Base-by-base conservation (phyloP, 2,888 invertebrate genomes). In the Junonia oenone region DNA sequence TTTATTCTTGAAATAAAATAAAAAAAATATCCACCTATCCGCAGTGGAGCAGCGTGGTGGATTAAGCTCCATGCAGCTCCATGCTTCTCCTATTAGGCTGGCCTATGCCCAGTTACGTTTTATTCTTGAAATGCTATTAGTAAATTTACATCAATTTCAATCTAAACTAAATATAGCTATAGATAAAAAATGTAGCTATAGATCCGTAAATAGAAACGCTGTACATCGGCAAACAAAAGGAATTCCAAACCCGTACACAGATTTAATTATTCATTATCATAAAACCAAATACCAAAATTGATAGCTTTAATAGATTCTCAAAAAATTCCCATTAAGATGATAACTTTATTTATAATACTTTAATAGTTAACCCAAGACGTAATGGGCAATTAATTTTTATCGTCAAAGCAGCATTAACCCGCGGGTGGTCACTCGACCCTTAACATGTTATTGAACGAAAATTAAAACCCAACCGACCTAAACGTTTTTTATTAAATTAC, bases 321-420 rank as follows among this genome's bases (percentile, higher is more conserved):
- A 64, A 64, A n/a, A 62, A 63, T 69, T 64, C 59, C 67, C 60
- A 67, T 72, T 67, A 51, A 47, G 22, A 49, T 52, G 22, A 71
- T 68, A 68, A 67, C 68, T 58, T 58, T 62, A 63, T 63, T 62
- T 63, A 59, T 59, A 59, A 63, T 51, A 51, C 33, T 53, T 59
- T 62, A 60, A 62, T 63, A 60, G 61, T 56, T 50, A 59, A 58
- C 50, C 56, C 48, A 40, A 60, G 60, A 54, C 51, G 48, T 58
- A 59, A 63, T 62, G 72, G 71, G 73, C 73, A 74, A 83, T 83
- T 77, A 82, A 78, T 79, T 83, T 83, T 78, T 81, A 81, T 83
- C 69, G 76, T 59, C 70, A 68, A 73, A 71, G 69, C 72, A 74
- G 71, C 67, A 71, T 73, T 73, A 73, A 71, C 65, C 83, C 69